Evolutionary conservation across 2,888 invertebrate species (phyloP).

Genomic region (Halocaridina rubra): DNA sequence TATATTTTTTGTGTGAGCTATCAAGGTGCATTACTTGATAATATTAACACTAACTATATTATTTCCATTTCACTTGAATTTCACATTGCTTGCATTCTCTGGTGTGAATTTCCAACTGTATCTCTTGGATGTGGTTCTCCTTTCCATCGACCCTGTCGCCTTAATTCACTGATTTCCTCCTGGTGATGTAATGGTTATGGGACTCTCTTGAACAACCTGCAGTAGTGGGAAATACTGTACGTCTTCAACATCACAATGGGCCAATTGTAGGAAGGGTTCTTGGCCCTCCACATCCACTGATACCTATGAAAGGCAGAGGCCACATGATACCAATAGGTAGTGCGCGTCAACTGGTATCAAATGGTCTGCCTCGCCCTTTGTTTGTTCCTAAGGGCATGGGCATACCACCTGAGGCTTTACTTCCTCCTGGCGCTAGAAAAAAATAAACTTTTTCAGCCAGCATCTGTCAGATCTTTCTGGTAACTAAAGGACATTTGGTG

Average conservation of each 20-base stretch:
- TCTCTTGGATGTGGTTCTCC: neutral
- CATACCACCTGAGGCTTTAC: neutral
- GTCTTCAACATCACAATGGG: constrained; percentile 34
- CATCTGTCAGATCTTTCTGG: neutral
- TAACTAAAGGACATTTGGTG: neutral
- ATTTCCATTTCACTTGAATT: too few species aligned
- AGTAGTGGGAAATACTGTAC: constrained; percentile 45
- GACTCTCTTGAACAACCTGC: neutral
- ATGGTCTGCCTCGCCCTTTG: neutral
- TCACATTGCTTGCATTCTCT: too few species aligned
- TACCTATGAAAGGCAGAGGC: neutral
- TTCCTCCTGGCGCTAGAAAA: constrained; percentile 49
- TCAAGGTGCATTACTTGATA: too few species aligned
- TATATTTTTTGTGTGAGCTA: too few species aligned
- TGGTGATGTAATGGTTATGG: too few species aligned
- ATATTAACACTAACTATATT: too few species aligned
- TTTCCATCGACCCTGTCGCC: too few species aligned
- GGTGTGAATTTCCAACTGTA: neutral
- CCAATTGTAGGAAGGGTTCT: constrained; percentile 43
- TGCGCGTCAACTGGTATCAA: neutral
- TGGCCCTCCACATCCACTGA: constrained; percentile 28
- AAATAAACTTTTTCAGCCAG: neutral
- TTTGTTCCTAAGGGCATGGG: neutral
- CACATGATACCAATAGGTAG: neutral
- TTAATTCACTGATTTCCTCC: too few species aligned